Evolutionary conservation across 2,113 vertebrate species (phyloP).

Genomic region (Sterrhoptilus dennistouni): DNA sequence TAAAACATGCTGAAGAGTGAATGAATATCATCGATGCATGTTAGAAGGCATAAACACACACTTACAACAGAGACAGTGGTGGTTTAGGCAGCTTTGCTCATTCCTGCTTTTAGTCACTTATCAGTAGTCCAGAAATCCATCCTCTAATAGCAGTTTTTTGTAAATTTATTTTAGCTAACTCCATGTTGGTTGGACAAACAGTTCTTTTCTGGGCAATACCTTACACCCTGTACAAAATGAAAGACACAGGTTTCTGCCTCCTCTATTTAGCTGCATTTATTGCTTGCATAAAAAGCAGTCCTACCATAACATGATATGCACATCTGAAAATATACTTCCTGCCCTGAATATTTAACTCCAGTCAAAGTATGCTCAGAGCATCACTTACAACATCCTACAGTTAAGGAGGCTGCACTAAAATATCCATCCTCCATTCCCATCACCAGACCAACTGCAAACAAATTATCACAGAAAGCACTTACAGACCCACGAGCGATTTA

Average conservation of each 20-base stretch:
- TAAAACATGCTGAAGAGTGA: background rate
- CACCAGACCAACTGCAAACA: background rate
- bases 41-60: background rate
- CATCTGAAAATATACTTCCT: background rate
- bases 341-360: background rate
- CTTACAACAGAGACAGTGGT: background rate
- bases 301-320: background rate
- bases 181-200: background rate
- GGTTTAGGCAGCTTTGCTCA: background rate
- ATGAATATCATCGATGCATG: background rate
- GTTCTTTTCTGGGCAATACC: background rate
- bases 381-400: background rate
- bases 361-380: background rate
- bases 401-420: background rate
- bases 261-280: background rate
- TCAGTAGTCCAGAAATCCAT: background rate
- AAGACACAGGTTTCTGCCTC: background rate
- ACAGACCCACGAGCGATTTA: background rate
- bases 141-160: background rate
- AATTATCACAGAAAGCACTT: background rate
- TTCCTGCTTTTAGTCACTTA: background rate
- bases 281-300: background rate
- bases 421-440: fast-evolving
- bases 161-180: background rate
- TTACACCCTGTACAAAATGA: background rate